phyloP scores from a whole-genome alignment of 1,140 invertebrate genomes.

The Psix sp. region DNA sequence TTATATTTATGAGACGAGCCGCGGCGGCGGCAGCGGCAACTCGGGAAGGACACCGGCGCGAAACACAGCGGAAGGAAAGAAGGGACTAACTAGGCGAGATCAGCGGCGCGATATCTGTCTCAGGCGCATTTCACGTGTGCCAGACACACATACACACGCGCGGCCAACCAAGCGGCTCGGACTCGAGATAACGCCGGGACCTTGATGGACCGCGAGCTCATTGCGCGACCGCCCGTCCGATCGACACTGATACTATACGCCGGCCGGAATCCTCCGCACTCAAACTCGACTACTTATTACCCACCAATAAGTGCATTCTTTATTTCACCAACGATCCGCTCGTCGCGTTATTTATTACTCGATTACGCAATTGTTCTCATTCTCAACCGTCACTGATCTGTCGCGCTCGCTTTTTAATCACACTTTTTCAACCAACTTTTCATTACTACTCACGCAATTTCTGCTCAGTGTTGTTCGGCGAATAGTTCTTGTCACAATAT shows the following conservation, averaged over 20 bases:
- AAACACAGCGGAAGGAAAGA: slow-evolving; percentile 33
- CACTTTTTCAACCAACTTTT: too few relatives aligned
- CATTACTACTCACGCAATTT: too few relatives aligned
- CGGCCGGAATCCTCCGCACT: neutral
- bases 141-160: slow-evolving; percentile 26
- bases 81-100: slow-evolving; percentile 73
- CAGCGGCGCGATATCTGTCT: slow-evolving; percentile 67
- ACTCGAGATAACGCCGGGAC: neutral
- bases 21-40: slow-evolving; percentile 21
- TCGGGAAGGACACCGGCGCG: slow-evolving; percentile 46
- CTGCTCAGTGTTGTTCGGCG: too few relatives aligned
- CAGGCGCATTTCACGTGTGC: slow-evolving; percentile 58
- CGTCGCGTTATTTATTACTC: too few relatives aligned
- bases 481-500: too few relatives aligned
- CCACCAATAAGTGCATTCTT: too few relatives aligned
- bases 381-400: too few relatives aligned
- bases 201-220: slow-evolving; percentile 50
- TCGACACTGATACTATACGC: slow-evolving; percentile 68
- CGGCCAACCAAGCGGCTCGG: neutral
- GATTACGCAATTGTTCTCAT: too few relatives aligned
- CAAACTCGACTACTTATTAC: too few relatives aligned
- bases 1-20: slow-evolving; percentile 57
- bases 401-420: too few relatives aligned
- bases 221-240: slow-evolving; percentile 59
- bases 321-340: neutral